Percentiles rank a stretch among this genome's conserved stretches.
These are phyloP conservation scores for Porites lutea DNA, from an alignment of 64 coral and sea anemone genomes.

Conservation along the genomic window DNA sequence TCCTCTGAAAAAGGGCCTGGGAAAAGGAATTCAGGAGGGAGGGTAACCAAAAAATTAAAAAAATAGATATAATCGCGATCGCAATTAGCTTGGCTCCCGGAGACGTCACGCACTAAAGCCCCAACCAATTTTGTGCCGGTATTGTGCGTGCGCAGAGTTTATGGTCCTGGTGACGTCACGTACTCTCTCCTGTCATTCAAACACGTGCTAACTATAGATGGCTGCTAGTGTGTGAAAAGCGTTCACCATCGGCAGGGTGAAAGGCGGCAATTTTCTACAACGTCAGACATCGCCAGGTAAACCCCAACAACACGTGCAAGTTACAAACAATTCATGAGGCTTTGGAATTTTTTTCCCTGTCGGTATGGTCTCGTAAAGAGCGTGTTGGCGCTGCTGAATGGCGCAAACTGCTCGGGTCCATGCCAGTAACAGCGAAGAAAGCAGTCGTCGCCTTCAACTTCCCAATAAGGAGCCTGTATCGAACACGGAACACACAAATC, in stretches of 20 bases:
- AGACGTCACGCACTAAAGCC: not conserved
- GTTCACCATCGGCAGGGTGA: constrained; percentile 53
- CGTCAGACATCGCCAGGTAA: constrained; percentile 42
- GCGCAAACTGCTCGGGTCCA: constrained; percentile 49
- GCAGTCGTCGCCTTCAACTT: constrained; percentile 44
- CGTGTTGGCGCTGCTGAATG: constrained; percentile 52
- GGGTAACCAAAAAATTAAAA: no score
- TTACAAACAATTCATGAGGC: constrained; percentile 37
- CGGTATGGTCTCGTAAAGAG: constrained; percentile 47
- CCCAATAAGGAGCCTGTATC: constrained; percentile 55
- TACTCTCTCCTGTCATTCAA: constrained; percentile 79
- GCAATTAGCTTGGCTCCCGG: not conserved
- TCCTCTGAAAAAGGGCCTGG: no score
- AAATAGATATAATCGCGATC: no score
- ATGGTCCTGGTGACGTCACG: constrained; percentile 68
- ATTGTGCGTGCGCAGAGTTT: constrained; percentile 40
- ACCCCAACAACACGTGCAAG: constrained; percentile 38
- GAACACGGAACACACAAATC: constrained; percentile 60
- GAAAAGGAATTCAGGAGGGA: no score
- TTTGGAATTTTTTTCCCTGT: constrained; percentile 43
- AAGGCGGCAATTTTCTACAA: constrained; percentile 63
- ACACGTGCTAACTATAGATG: constrained; percentile 86
- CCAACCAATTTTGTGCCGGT: constrained; percentile 4
- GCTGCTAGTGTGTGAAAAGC: constrained; percentile 66
- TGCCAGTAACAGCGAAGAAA: constrained; percentile 41